A percentile compares a stretch with the other conserved stretches of the same genome.
Evolutionary conservation across 2,113 vertebrate species (phyloP).

Genomic region (Parotia lawesii): DNA sequence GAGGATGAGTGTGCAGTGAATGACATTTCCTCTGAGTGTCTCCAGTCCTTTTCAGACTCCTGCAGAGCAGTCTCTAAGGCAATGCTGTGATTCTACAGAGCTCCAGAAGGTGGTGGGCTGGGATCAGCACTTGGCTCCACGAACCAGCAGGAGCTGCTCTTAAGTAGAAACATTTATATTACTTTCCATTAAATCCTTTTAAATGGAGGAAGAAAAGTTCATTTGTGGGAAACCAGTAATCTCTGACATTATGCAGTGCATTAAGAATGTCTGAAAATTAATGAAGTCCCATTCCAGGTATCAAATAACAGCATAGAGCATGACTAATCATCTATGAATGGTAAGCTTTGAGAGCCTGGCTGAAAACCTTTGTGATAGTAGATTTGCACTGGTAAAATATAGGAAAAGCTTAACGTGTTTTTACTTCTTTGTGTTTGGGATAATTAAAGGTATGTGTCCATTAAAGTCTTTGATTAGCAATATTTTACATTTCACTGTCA

Average conservation of each 20-base stretch:
- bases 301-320: not conserved
- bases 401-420: not conserved
- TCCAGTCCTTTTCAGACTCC: not conserved
- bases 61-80: not conserved
- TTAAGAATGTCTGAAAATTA: constrained; percentile 18
- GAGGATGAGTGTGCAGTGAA: not conserved
- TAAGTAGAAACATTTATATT: not conserved
- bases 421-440: not conserved
- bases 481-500: not conserved
- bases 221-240: not conserved
- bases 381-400: not conserved
- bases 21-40: not conserved
- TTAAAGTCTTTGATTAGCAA: not conserved
- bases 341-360: not conserved
- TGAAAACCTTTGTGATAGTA: not conserved
- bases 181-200: not conserved
- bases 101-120: constrained; percentile 57
- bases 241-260: not conserved
- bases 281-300: not conserved
- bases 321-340: constrained; percentile 5
- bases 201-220: not conserved
- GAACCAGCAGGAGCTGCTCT: not conserved
- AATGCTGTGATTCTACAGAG: not conserved
- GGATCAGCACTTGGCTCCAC: not conserved
- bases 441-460: not conserved